A percentile compares a stretch with the other conserved stretches of the same genome.
Evolutionary conservation across 2,113 vertebrate species (phyloP).

Genomic region (Triplophysa dalaica): DNA sequence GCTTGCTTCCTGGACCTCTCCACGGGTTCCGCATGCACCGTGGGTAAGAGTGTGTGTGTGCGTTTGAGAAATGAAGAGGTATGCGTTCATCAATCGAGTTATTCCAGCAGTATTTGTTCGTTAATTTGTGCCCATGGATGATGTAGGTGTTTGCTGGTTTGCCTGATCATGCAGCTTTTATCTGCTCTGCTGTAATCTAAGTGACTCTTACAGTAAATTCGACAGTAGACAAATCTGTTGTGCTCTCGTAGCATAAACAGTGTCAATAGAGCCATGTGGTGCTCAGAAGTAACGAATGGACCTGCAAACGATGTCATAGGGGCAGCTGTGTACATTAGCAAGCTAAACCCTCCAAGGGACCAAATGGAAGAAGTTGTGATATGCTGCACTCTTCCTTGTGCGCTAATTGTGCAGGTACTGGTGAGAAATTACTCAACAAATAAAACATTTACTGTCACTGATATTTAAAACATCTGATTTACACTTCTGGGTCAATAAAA

Average conservation of each 20-base stretch:
- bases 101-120: background rate
- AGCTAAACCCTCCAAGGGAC: constrained; percentile 30
- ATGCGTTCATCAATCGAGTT: constrained; percentile 62
- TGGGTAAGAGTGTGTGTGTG: constrained; percentile 22
- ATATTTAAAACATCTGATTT: background rate
- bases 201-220: constrained; percentile 14
- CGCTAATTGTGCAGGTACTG: constrained; percentile 23
- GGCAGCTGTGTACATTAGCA: background rate
- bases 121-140: constrained; percentile 18
- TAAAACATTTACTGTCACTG: background rate
- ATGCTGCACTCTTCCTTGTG: constrained; percentile 30
- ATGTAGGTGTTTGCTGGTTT: constrained; percentile 9
- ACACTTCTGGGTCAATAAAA: background rate
- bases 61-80: constrained; percentile 53
- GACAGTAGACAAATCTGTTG: constrained; percentile 32
- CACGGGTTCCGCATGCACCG: constrained; percentile 30
- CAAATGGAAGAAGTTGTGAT: constrained; percentile 41
- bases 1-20: constrained; percentile 51
- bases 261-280: constrained; percentile 35
- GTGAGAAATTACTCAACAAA: background rate
- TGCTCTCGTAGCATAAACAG: constrained; percentile 29
- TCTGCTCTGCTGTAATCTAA: constrained; percentile 15
- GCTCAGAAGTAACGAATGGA: constrained; percentile 27
- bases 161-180: constrained; percentile 18
- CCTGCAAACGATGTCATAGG: constrained; percentile 27